Evolutionary conservation across 2,113 vertebrate genomes (phyloP).

Genomic region (Brienomyrus brachyistius): DNA sequence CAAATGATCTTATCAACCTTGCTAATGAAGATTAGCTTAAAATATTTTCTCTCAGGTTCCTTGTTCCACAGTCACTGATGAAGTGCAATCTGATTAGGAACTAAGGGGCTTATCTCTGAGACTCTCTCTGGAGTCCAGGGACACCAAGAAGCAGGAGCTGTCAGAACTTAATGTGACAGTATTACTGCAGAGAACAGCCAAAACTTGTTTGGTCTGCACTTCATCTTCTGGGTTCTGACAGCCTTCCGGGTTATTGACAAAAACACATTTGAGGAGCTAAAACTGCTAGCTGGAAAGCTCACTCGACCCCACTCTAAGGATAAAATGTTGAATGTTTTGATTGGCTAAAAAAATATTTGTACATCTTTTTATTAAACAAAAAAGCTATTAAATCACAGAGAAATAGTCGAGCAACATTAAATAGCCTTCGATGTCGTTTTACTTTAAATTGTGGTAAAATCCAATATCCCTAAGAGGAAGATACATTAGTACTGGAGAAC

Average conservation of each 20-base stretch:
- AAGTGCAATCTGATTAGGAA: background rate
- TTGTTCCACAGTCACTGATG: slow-evolving; percentile 20
- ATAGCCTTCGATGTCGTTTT: background rate
- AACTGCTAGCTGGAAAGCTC: background rate
- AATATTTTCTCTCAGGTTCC: slow-evolving; percentile 38
- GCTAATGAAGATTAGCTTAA: slow-evolving; percentile 37
- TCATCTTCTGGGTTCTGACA: background rate
- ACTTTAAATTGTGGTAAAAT: background rate
- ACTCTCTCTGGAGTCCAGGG: background rate
- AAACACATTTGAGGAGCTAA: background rate
- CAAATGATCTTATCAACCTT: slow-evolving; percentile 34
- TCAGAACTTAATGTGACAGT: background rate
- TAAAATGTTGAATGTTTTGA: background rate
- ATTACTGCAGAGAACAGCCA: background rate
- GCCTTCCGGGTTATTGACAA: background rate
- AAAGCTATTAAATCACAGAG: background rate
- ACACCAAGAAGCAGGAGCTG: background rate
- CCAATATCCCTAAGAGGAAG: background rate
- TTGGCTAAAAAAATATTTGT: background rate
- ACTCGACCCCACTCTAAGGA: background rate
- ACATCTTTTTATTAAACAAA: background rate
- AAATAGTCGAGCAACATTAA: background rate
- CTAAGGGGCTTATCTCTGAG: background rate
- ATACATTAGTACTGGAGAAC: background rate
- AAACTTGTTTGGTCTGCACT: background rate